These are phyloP conservation scores for Eueides isabella DNA, from an alignment of 1,140 invertebrate species.

Conservation along the genomic window DNA sequence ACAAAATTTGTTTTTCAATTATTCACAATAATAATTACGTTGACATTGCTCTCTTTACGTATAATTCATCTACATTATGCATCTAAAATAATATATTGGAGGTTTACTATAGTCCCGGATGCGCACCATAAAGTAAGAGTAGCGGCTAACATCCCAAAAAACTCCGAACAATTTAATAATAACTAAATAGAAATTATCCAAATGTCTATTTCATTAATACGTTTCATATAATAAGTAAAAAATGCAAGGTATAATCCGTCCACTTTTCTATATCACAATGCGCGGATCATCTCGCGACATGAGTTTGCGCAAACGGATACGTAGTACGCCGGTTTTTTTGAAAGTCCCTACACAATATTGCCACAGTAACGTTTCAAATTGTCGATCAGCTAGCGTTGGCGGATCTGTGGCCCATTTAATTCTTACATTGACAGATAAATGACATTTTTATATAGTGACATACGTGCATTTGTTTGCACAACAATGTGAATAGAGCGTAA, in stretches of 20 bases:
- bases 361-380: conserved; percentile 15
- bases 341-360: conserved; percentile 34
- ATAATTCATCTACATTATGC: too few species aligned
- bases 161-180: not conserved
- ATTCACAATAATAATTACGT: too few species aligned
- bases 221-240: conserved; percentile 26
- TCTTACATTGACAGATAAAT: conserved; percentile 15
- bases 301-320: conserved; percentile 60
- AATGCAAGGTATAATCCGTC: conserved; percentile 31
- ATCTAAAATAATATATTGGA: too few species aligned
- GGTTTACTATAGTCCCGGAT: too few species aligned
- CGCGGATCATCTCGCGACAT: conserved; percentile 44
- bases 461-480: conserved; percentile 1
- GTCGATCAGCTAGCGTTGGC: conserved; percentile 15
- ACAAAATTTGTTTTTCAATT: too few species aligned
- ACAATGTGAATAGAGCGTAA: not conserved
- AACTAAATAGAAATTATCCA: not conserved
- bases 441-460: conserved; percentile 16
- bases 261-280: conserved; percentile 48
- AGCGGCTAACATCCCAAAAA: not conserved
- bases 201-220: not conserved
- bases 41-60: too few species aligned
- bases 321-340: conserved; percentile 30
- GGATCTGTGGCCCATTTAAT: conserved; percentile 30
- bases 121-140: too few species aligned